Base-by-base conservation (phyloP, 2,888 invertebrate species). In the Erebia ligea region DNA sequence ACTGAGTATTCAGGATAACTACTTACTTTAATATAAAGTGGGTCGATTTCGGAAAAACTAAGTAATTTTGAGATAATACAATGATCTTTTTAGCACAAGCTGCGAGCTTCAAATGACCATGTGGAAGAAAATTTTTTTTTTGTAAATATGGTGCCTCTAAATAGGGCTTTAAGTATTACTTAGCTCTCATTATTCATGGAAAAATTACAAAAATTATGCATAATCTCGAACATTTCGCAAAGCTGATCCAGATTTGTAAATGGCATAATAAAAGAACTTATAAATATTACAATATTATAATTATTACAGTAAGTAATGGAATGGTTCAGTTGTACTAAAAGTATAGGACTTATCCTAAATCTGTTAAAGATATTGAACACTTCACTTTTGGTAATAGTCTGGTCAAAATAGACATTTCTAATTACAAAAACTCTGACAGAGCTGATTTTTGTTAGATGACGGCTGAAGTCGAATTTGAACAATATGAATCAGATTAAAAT, bases 331-430 rank as follows among this genome's bases (percentile, higher is more conserved):
- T 80, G 84, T 83, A 84, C 83, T 82, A 83, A 57, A 74, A 78
- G 68, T 70, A 77, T 78, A 78, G 68, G 71, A 75, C 78, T 78
- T 76, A 73, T 72, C 74, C 77, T 80, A 79, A 70, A 71, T 69
- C 71, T 75, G 73, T 81, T 80, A 76, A 79, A 69, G 73, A 73
- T 80, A 82, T 67, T 87, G 87, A 89, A 89, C 86, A 90, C 86
- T 85, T 84, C 79, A 83, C 83, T 84, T 88, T 86, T 83, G 83
- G 85, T 34, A n/a, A n/a, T n/a, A n/a, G n/a, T n/a, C n/a, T n/a
- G n/a, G n/a, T n/a, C n/a, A n/a, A n/a, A n/a, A n/a, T n/a, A n/a
- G n/a, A n/a, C n/a, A n/a, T n/a, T n/a, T n/a, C n/a, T n/a, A n/a
- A n/a, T n/a, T n/a, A n/a, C n/a, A n/a, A n/a, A n/a, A n/a, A n/a